phyloP scores from a whole-genome alignment of 1,140 invertebrate species.

The Hylyphantes graminicola region DNA sequence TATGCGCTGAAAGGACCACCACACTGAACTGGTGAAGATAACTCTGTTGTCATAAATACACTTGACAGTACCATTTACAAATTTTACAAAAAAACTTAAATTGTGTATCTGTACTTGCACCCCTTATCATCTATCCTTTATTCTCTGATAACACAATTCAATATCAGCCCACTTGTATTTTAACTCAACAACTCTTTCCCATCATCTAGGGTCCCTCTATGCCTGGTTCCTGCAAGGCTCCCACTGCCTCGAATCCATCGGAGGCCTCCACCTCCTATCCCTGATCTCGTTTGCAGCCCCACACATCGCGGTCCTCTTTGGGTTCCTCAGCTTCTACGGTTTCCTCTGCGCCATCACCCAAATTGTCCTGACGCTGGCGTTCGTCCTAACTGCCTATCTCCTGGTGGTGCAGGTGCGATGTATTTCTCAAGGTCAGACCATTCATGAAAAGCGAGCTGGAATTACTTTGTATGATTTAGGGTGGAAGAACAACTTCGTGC shows the following conservation, averaged over 20 bases:
- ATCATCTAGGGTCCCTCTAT: constrained; percentile 50
- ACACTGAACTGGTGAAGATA: no score
- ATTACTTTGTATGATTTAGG: constrained; percentile 58
- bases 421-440: constrained; percentile 59
- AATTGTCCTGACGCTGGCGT: constrained; percentile 26
- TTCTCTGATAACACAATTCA: no score
- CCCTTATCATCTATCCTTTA: no score
- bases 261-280: constrained; percentile 48
- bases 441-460: constrained; percentile 56
- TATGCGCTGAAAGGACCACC: no score
- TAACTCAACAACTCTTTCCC: no score
- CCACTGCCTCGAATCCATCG: constrained; percentile 54
- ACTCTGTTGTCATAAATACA: no score
- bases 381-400: constrained; percentile 43
- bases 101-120: no score
- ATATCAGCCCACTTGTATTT: no score
- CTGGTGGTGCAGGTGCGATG: constrained; percentile 33
- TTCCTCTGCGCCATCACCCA: constrained; percentile 60
- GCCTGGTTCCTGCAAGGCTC: constrained; percentile 42
- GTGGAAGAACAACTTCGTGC: constrained; percentile 56
- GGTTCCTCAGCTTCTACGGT: constrained; percentile 53
- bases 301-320: constrained; percentile 61
- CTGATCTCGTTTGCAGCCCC: constrained; percentile 59
- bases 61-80: no score
- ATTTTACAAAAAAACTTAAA: no score